Conservation (phyloP, 2,113 vertebrate genomes). For the Willisornis vidua region DNA sequence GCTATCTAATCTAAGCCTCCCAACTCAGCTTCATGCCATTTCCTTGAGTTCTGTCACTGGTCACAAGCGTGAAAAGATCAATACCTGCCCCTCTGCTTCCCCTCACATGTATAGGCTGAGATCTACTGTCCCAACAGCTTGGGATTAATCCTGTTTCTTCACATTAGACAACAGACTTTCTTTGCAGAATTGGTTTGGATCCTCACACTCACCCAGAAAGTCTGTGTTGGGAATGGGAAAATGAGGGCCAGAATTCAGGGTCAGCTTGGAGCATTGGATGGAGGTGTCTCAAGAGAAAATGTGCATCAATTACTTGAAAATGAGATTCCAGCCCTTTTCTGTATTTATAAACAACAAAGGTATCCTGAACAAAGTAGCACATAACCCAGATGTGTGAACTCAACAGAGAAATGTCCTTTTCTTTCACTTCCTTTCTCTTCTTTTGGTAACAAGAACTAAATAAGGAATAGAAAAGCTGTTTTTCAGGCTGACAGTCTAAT, state of each 20-base stretch:
- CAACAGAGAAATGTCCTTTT: slow-evolving; percentile 77
- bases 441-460: slow-evolving; percentile 83
- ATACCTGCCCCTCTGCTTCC: neutral
- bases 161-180: neutral
- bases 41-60: neutral
- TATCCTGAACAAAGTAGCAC: slow-evolving; percentile 76
- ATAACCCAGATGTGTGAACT: slow-evolving; percentile 77
- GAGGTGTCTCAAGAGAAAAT: slow-evolving; percentile 55
- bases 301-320: slow-evolving; percentile 78
- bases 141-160: slow-evolving; percentile 6
- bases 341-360: slow-evolving; percentile 78
- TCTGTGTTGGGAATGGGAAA: slow-evolving; percentile 7
- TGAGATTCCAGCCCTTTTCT: slow-evolving; percentile 77
- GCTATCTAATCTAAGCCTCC: neutral
- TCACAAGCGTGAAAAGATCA: neutral
- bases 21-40: neutral
- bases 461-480: slow-evolving; percentile 82
- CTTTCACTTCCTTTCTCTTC: slow-evolving; percentile 75
- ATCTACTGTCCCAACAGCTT: neutral
- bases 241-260: slow-evolving; percentile 36
- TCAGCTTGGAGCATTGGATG: slow-evolving; percentile 38
- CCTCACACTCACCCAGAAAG: slow-evolving; percentile 49
- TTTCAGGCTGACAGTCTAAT: slow-evolving; percentile 81
- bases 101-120: slow-evolving; percentile 16
- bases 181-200: slow-evolving; percentile 40